Conservation (phyloP, 2,888 invertebrate genomes). For the Stenurella melanura region DNA sequence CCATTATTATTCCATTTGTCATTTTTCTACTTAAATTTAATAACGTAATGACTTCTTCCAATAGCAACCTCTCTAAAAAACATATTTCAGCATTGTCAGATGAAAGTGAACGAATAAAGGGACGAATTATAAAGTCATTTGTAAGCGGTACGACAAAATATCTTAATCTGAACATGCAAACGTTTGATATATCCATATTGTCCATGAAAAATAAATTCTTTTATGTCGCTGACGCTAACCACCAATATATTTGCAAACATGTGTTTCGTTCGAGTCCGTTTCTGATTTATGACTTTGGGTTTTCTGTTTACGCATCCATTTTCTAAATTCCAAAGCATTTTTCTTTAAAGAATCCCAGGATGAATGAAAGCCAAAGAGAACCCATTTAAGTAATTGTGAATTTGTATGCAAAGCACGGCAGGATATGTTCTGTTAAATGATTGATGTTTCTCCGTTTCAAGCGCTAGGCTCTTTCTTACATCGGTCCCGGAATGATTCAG, state of each 20-base stretch:
- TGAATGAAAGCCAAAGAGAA: conserved; percentile 28
- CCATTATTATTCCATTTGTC: not conserved
- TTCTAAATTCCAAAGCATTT: conserved; percentile 29
- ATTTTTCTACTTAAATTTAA: conserved; percentile 21
- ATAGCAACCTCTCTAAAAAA: conserved; percentile 7
- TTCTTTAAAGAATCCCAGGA: conserved; percentile 17
- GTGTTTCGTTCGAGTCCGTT: conserved; percentile 19
- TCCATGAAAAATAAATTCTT: conserved; percentile 24
- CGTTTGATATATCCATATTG: not conserved
- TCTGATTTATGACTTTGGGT: conserved; percentile 35
- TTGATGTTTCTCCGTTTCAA: conserved; percentile 31
- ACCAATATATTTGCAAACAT: conserved; percentile 27
- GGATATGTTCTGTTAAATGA: conserved; percentile 36
- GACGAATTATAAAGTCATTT: conserved; percentile 35
- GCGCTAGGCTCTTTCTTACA: not conserved
- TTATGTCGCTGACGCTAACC: conserved; percentile 21
- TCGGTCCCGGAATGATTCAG: not conserved
- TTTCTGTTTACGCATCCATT: conserved; percentile 39
- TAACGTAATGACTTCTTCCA: not conserved
- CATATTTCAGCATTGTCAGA: conserved; percentile 12
- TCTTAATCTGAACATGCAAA: conserved; percentile 22
- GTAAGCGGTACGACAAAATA: conserved; percentile 24
- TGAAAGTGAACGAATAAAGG: conserved; percentile 10
- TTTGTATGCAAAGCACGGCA: conserved; percentile 36
- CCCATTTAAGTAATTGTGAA: conserved; percentile 42